phyloP scores from a whole-genome alignment of 2,888 invertebrate genomes.

The Cryptocephalus primarius region DNA sequence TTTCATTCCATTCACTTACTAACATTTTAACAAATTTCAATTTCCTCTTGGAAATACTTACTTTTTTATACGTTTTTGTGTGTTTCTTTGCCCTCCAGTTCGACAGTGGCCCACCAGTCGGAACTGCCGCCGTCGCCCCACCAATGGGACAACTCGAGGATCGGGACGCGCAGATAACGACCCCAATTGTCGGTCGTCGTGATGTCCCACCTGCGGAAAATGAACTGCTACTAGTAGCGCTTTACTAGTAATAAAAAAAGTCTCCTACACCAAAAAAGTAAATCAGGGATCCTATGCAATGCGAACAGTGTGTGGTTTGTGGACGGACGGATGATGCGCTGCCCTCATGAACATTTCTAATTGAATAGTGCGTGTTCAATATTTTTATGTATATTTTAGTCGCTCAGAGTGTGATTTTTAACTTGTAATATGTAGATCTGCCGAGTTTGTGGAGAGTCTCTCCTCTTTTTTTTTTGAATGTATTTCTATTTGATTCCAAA shows the following conservation, averaged over 20 bases:
- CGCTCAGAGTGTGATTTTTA: conserved; percentile 31
- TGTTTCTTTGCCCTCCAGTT: conserved; percentile 50
- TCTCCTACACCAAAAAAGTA: conserved; percentile 36
- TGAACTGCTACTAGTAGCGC: background rate
- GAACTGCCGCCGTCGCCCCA: conserved; percentile 97
- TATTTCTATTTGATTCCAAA: no score
- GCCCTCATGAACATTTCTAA: background rate
- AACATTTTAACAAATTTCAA: no score
- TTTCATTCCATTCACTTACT: no score
- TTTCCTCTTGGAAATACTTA: no score
- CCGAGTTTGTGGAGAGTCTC: conserved; percentile 6
- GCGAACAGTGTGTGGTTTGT: conserved; percentile 25
- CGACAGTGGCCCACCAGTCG: conserved; percentile 93
- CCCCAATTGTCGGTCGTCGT: background rate
- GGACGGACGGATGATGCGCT: background rate
- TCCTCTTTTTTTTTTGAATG: no score
- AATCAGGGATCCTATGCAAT: conserved; percentile 38
- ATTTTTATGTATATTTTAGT: conserved; percentile 27
- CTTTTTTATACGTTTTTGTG: no score
- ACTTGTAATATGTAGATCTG: conserved; percentile 22
- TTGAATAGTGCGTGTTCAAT: conserved; percentile 24
- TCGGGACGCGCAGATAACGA: conserved; percentile 29
- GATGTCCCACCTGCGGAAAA: conserved; percentile 4
- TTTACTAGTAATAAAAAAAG: background rate
- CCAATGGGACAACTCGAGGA: conserved; percentile 84